Evolutionary conservation across 2,113 vertebrate genomes (phyloP), one percentile per base, ranked within the genome.

Genomic region (Nesogale talazaci): DNA sequence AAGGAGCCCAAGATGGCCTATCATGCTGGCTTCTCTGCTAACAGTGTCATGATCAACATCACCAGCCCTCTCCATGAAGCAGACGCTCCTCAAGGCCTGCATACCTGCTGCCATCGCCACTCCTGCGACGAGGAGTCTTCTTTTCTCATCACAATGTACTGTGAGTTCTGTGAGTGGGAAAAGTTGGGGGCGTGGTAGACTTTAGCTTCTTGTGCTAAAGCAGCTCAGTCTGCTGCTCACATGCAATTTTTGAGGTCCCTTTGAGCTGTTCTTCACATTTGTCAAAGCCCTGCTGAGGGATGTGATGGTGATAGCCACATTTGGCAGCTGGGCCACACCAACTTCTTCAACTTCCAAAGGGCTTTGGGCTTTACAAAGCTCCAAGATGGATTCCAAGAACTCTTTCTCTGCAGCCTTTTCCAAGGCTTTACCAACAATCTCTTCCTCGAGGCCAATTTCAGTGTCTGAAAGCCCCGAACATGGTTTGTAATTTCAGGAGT

Each of bases 231-330:
- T 0, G 99, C 99, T 0, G 99, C 98, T 0, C 99, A 99, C 90
- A 99, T 98, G 97, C 99, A 99, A 98, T 99, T 99, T 98, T 99
- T 99, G 92, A 99, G 16, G 99, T 99, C 97, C 99, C 99, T 96
- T 99, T 99, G 19, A 99, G 98, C 98, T 99, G 99, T 95, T 99
- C 99, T 97, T 99, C 99, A 46, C 99, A 99, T 97, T 99, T 99
- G 82, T 99, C 99, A 0, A 99, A 99, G 59, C 99, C 99, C 99
- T 99, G 99, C 97, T 99, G 99, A 29, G 99, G 99, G 97, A 99
- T 98, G 97, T 99, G 99, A 98, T 99, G 99, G 98, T 99, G 99
- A 98, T 99, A 99, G 97, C 99, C 98, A 97, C 99, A 99, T 94
- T 99, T 99, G 52, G 99, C 99, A 34, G 99, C 98, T 92, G 99